Conservation (phyloP, 2,888 invertebrate genomes). For the Thumatha senex region DNA sequence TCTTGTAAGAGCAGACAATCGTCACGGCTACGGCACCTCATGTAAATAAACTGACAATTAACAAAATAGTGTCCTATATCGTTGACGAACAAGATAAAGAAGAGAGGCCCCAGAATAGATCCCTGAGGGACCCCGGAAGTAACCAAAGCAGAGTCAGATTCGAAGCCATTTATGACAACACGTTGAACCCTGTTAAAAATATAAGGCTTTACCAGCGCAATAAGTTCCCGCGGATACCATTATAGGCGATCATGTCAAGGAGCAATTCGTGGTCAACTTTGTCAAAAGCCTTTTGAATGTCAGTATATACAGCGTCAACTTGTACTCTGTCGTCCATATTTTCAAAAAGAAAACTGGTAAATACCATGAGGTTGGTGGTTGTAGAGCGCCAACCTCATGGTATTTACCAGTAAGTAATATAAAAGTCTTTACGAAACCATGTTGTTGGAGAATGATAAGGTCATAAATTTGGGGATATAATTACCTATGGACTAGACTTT, state of each 20-base stretch:
- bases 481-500: background rate
- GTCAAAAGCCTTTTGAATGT: background rate
- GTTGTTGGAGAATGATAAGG: background rate
- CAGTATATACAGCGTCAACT: background rate
- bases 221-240: background rate
- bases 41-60: background rate
- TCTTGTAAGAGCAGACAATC: no score
- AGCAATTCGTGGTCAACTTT: background rate
- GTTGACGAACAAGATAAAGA: background rate
- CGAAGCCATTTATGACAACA: background rate
- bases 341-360: background rate
- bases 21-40: background rate
- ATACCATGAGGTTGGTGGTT: background rate
- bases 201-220: background rate
- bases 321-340: background rate
- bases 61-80: background rate
- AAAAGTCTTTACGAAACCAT: constrained; percentile 1
- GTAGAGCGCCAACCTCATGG: constrained; percentile 1
- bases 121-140: no score
- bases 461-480: background rate
- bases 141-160: background rate
- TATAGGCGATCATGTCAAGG: background rate
- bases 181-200: background rate
- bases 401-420: no score
- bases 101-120: background rate